These are phyloP conservation scores for Clusia tigrina DNA, from an alignment of 2,888 invertebrate species.

Conservation along the genomic window DNA sequence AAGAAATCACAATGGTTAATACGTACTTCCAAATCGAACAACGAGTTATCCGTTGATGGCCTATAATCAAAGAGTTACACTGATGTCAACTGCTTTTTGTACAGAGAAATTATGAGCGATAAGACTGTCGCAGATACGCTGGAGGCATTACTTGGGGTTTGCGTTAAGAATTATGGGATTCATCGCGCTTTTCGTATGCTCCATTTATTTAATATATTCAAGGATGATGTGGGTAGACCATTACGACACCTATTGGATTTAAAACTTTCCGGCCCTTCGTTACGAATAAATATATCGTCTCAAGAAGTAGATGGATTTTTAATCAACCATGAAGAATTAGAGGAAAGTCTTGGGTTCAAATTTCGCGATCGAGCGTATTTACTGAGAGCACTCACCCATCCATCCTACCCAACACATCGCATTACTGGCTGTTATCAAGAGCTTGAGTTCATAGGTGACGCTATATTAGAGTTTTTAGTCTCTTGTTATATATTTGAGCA, in stretches of 20 bases:
- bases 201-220: slow-evolving; percentile 73
- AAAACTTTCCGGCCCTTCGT: slow-evolving; percentile 48
- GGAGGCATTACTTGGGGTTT: slow-evolving; percentile 82
- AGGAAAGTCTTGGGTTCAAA: slow-evolving; percentile 73
- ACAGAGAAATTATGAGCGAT: slow-evolving; percentile 67
- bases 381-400: slow-evolving; percentile 91
- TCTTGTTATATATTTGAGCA: slow-evolving; percentile 88
- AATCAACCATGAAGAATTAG: slow-evolving; percentile 67
- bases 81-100: slow-evolving; percentile 62
- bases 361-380: slow-evolving; percentile 85
- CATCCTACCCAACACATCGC: slow-evolving; percentile 83
- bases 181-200: slow-evolving; percentile 67
- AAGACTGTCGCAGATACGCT: slow-evolving; percentile 80
- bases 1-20: slow-evolving; percentile 47
- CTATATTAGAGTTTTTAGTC: slow-evolving; percentile 87
- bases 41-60: slow-evolving; percentile 18
- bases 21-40: slow-evolving; percentile 42
- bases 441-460: slow-evolving; percentile 91
- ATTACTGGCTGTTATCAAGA: slow-evolving; percentile 88
- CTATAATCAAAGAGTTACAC: slow-evolving; percentile 32
- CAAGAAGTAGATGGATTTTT: slow-evolving; percentile 66
- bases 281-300: slow-evolving; percentile 57
- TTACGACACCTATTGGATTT: slow-evolving; percentile 55
- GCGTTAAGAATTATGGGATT: slow-evolving; percentile 69
- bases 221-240: slow-evolving; percentile 59